phyloP scores from a whole-genome alignment of 2,888 invertebrate genomes.

The Callyntrura guangdongensis region DNA sequence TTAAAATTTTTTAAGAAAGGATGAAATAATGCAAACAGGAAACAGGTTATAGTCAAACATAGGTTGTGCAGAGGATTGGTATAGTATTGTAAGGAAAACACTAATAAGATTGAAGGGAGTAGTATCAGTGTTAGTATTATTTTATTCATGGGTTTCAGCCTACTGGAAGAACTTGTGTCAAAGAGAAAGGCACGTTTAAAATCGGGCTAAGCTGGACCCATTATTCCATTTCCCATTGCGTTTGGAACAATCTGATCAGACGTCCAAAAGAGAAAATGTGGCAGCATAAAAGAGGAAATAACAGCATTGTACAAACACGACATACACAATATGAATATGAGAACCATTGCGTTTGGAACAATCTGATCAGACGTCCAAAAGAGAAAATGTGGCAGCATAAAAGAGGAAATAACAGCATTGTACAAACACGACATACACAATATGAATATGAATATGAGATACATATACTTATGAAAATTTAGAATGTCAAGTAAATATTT shows the following conservation, averaged over 20 bases:
- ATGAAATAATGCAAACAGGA: not conserved
- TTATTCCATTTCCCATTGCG: slow-evolving; percentile 67
- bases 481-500: not conserved
- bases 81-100: not conserved
- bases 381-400: slow-evolving; percentile 63
- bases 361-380: slow-evolving; percentile 71
- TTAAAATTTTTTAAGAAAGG: not conserved
- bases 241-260: slow-evolving; percentile 76
- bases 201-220: slow-evolving; percentile 57
- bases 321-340: too few relatives aligned
- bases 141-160: slow-evolving; percentile 5
- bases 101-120: not conserved
- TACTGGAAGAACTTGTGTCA: slow-evolving; percentile 40
- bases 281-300: slow-evolving; percentile 64
- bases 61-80: too few relatives aligned
- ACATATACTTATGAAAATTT: not conserved
- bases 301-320: slow-evolving; percentile 41
- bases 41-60: not conserved
- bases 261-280: slow-evolving; percentile 54
- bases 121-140: not conserved
- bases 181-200: slow-evolving; percentile 44
- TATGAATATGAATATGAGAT: too few relatives aligned
- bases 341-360: slow-evolving; percentile 75
- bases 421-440: slow-evolving; percentile 33
- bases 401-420: slow-evolving; percentile 46